A percentile compares a stretch with the other conserved stretches of the same genome.
These are phyloP conservation scores for Polyploca ridens DNA, from an alignment of 2,888 invertebrate species.

Conservation along the genomic window DNA sequence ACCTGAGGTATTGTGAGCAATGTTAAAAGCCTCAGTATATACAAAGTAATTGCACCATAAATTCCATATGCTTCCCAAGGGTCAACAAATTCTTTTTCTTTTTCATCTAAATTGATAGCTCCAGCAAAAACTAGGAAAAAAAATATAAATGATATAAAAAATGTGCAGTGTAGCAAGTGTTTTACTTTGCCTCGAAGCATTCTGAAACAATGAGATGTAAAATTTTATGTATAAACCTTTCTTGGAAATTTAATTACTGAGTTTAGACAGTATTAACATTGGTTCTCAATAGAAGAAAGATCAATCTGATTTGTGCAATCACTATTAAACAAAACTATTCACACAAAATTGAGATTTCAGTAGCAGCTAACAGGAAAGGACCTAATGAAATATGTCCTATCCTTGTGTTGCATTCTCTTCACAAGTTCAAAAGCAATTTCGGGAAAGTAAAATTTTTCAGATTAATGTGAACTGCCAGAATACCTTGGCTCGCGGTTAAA, in stretches of 20 bases:
- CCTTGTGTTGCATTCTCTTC: background rate
- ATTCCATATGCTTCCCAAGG: constrained; percentile 94
- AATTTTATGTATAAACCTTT: too few species aligned
- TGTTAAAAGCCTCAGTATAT: constrained; percentile 91
- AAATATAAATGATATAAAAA: constrained; percentile 90
- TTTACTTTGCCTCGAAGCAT: constrained; percentile 88
- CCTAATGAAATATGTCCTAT: constrained; percentile 9
- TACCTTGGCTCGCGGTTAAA: too few species aligned
- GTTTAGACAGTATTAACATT: too few species aligned
- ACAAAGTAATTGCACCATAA: constrained; percentile 89
- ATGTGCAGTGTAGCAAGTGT: constrained; percentile 91
- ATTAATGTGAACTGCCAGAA: background rate
- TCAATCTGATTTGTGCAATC: too few species aligned
- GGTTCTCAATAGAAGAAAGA: too few species aligned
- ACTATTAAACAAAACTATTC: constrained; percentile 4
- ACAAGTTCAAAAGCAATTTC: background rate
- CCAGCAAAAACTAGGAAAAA: constrained; percentile 89
- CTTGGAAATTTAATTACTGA: too few species aligned
- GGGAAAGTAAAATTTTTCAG: background rate
- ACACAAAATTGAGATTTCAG: too few species aligned
- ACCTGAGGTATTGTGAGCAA: constrained; percentile 95
- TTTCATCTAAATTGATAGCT: constrained; percentile 84
- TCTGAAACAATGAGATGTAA: constrained; percentile 60
- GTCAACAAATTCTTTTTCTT: constrained; percentile 86
- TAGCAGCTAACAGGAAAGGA: background rate